phyloP scores from a whole-genome alignment of 2,797 vertebrate species.

The Esox masquinongy region DNA sequence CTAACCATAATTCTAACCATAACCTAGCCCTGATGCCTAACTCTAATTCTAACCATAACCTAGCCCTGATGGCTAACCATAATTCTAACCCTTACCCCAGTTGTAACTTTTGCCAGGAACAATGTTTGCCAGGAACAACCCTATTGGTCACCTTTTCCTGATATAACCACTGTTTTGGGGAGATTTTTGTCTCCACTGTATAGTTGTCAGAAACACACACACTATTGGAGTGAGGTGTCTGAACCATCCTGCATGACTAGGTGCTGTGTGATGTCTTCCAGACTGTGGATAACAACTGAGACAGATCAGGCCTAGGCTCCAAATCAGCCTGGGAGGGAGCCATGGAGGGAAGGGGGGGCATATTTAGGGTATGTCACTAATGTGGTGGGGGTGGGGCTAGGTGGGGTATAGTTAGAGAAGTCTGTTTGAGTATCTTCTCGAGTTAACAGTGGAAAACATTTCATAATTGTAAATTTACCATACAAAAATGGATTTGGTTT shows the following conservation, averaged over 20 bases:
- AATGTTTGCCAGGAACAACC: too few species aligned
- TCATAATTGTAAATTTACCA: neutral
- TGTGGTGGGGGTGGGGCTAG: slow-evolving; percentile 50
- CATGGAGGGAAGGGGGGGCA: neutral
- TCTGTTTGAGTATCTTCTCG: neutral
- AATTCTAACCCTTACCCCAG: neutral
- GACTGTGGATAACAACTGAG: slow-evolving; percentile 49
- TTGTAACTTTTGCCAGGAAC: neutral
- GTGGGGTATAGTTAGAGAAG: neutral
- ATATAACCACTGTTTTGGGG: too few species aligned
- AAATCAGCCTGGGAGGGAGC: slow-evolving; percentile 24
- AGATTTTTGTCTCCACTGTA: too few species aligned
- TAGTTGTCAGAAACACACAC: neutral
- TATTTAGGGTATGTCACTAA: slow-evolving; percentile 59
- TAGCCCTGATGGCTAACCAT: neutral
- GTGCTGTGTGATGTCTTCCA: slow-evolving; percentile 52
- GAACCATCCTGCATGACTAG: slow-evolving; percentile 42
- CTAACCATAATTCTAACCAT: too few species aligned
- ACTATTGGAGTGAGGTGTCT: slow-evolving; percentile 18
- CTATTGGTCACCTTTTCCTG: too few species aligned
- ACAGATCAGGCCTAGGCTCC: slow-evolving; percentile 66
- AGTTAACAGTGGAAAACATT: neutral
- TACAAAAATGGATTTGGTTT: too few species aligned
- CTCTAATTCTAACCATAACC: too few species aligned
- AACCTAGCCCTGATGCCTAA: too few species aligned